Percentiles rank a stretch among this genome's conserved stretches.
These are phyloP conservation scores for Amblyraja radiata DNA, from an alignment of 2,797 vertebrate species.

Conservation along the genomic window DNA sequence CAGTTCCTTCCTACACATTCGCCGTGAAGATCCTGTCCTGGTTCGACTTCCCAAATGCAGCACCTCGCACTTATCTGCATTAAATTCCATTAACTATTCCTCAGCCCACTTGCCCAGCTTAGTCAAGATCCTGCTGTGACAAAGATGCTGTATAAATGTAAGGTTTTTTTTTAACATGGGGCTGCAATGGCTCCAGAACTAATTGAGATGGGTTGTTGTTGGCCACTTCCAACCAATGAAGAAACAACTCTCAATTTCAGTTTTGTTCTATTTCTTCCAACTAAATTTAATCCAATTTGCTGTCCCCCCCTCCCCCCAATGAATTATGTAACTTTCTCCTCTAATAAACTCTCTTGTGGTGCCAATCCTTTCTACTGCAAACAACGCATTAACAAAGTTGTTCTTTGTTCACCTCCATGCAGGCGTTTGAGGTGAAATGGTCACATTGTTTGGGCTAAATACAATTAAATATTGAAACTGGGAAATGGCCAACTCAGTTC, in stretches of 20 bases:
- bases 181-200: background rate
- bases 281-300: background rate
- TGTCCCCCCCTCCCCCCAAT: too few species aligned
- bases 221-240: background rate
- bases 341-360: background rate
- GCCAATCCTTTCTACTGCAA: background rate
- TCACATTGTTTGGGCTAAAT: too few species aligned
- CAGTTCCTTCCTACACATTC: too few species aligned
- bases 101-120: too few species aligned
- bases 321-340: background rate
- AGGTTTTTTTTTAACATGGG: too few species aligned
- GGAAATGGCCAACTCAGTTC: too few species aligned
- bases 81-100: too few species aligned
- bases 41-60: too few species aligned
- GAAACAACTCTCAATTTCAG: background rate
- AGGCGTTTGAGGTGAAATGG: background rate
- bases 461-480: background rate
- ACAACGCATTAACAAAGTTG: background rate
- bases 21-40: too few species aligned
- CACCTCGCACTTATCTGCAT: too few species aligned
- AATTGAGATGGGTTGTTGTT: background rate
- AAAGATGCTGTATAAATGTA: too few species aligned
- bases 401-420: background rate
- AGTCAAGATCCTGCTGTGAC: too few species aligned
- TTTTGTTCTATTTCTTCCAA: background rate